phyloP scores from a whole-genome alignment of 2,888 invertebrate genomes.

The Eutolmus rufibarbis region DNA sequence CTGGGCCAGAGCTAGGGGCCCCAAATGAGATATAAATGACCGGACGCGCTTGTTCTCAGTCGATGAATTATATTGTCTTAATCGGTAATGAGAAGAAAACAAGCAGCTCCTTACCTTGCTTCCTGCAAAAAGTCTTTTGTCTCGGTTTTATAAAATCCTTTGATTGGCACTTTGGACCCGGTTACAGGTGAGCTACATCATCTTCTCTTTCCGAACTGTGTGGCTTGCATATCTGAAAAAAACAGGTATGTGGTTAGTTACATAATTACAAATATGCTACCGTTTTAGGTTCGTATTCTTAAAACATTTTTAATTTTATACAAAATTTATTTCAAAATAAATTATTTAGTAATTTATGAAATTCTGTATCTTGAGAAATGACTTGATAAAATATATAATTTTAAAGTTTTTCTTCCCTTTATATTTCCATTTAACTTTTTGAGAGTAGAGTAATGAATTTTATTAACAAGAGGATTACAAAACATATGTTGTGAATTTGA shows the following conservation, averaged over 20 bases:
- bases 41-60: neutral
- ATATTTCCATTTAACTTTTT: too few relatives aligned
- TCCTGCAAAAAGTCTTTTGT: conserved; percentile 23
- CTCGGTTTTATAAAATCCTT: conserved; percentile 26
- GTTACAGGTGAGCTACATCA: conserved; percentile 27
- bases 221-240: conserved; percentile 25
- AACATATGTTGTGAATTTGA: too few relatives aligned
- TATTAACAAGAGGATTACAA: too few relatives aligned
- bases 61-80: neutral
- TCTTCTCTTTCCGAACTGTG: neutral
- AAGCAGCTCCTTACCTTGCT: neutral
- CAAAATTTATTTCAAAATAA: too few relatives aligned
- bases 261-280: neutral
- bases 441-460: too few relatives aligned
- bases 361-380: too few relatives aligned
- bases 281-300: neutral
- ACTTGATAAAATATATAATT: too few relatives aligned
- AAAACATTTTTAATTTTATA: too few relatives aligned
- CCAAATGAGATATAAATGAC: conserved; percentile 21
- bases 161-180: conserved; percentile 38
- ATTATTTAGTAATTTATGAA: too few relatives aligned
- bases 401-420: too few relatives aligned
- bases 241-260: neutral
- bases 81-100: neutral
- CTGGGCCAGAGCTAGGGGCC: neutral